Evolutionary conservation across 1,140 invertebrate species (phyloP), one percentile per base, ranked within the genome.

Genomic region (Drosophila repleta): DNA sequence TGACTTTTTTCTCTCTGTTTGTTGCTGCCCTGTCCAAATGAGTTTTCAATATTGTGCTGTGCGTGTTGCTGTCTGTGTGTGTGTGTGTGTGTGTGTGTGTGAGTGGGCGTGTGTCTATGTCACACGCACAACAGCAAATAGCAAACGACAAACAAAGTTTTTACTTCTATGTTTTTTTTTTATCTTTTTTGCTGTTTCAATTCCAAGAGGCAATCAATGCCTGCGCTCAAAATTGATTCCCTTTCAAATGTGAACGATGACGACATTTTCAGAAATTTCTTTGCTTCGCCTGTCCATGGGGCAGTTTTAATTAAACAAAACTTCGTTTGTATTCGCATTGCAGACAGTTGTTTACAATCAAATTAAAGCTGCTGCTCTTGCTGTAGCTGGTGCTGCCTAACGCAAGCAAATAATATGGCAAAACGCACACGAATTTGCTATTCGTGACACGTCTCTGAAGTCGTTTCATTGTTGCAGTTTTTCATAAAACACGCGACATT

Each of bases 401-500:
- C 13, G n/a, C 39, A 41, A 53, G 58, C 48, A 74, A 55, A 75
- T 75, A 66, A 61, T 72, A 66, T 71, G 57, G 63, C 62, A n/a
- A n/a, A 46, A 51, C 49, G 56, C 73, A 62, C 52, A 41, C 46
- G 32, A 52, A 7, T 52, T 51, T 20, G n/a, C 46, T 29, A 56
- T 68, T 55, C 51, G 29, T 29, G 48, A 58, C 63, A 61, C 56
- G 64, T 58, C 63, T 68, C 56, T 56, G 43, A 62, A 73, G 64
- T 69, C 64, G 58, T 73, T 84, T 69, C 81, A 85, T 84, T 83
- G 78, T 87, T 82, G 82, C 83, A 82, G 55, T 78, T 61, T 69
- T 77, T 68, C 66, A 69, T 75, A 72, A 55, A 77, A 61, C 66
- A 76, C 75, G 83, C 83, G 83, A 88, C 83, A 88, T 88, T 88